phyloP scores from a whole-genome alignment of 2,888 invertebrate genomes.

The Monochamus alternatus region DNA sequence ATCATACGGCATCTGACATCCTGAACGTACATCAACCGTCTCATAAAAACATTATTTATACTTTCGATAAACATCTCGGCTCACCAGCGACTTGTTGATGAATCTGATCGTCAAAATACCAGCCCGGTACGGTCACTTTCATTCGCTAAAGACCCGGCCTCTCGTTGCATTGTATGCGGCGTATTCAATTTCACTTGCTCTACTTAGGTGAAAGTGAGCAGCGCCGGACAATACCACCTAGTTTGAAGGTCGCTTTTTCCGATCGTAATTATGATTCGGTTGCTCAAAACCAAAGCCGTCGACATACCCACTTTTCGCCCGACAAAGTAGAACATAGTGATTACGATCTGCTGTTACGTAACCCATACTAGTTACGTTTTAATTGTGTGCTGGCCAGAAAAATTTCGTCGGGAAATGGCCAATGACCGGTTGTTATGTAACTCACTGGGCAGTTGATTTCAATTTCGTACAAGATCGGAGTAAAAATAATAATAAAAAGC shows the following conservation, averaged over 20 bases:
- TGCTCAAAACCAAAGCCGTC: neutral
- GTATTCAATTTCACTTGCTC: neutral
- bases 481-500: too few species aligned
- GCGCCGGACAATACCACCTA: neutral
- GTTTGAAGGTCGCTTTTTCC: conserved; percentile 10
- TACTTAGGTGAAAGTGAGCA: conserved; percentile 4
- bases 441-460: neutral
- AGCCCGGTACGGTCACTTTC: neutral
- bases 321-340: neutral
- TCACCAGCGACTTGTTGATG: too few species aligned
- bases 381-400: neutral
- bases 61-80: too few species aligned
- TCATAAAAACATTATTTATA: too few species aligned
- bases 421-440: neutral
- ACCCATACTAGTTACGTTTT: neutral
- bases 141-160: neutral
- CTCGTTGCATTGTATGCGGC: neutral
- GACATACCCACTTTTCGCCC: neutral
- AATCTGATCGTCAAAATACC: too few species aligned
- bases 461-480: neutral
- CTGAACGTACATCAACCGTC: too few species aligned
- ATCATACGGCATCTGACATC: too few species aligned
- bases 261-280: conserved; percentile 8
- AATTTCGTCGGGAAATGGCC: neutral
- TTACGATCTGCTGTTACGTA: neutral